phyloP scores from a whole-genome alignment of 2,888 invertebrate genomes.

The Carpatolechia fugitivella region DNA sequence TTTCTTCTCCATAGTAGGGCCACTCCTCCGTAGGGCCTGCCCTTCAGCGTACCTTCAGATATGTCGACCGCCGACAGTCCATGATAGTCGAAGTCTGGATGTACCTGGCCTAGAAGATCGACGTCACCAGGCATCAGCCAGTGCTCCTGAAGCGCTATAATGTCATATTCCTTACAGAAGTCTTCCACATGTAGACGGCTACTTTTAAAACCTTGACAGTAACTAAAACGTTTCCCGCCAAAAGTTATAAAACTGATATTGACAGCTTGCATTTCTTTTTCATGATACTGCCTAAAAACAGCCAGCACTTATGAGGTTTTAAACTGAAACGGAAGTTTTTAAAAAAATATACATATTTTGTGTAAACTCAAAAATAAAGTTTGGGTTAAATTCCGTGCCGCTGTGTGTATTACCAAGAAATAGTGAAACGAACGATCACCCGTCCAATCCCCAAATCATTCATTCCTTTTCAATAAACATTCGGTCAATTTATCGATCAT shows the following conservation, averaged over 20 bases:
- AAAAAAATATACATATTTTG: too few species aligned
- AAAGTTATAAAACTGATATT: too few species aligned
- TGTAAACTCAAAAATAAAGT: too few species aligned
- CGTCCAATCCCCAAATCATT: too few species aligned
- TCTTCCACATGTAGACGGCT: slow-evolving; percentile 7
- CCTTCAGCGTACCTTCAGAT: background rate
- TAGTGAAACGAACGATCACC: background rate
- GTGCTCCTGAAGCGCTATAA: slow-evolving; percentile 10
- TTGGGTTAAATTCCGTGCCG: too few species aligned
- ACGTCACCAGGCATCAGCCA: slow-evolving; percentile 10
- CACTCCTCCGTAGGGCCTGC: slow-evolving; percentile 3
- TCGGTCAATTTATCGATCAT: background rate
- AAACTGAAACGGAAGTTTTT: too few species aligned
- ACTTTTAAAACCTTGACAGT: slow-evolving; percentile 14
- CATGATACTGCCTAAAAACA: too few species aligned
- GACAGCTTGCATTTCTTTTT: too few species aligned
- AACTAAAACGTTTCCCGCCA: too few species aligned
- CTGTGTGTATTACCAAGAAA: too few species aligned
- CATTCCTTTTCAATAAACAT: background rate
- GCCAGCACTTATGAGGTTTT: too few species aligned
- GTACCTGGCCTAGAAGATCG: background rate
- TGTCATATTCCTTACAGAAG: background rate
- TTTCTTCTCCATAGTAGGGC: background rate
- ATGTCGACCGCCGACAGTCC: background rate
- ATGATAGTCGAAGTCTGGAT: background rate